Conservation (phyloP, 2,113 vertebrate genomes). For the Gasterosteus aculeatus region DNA sequence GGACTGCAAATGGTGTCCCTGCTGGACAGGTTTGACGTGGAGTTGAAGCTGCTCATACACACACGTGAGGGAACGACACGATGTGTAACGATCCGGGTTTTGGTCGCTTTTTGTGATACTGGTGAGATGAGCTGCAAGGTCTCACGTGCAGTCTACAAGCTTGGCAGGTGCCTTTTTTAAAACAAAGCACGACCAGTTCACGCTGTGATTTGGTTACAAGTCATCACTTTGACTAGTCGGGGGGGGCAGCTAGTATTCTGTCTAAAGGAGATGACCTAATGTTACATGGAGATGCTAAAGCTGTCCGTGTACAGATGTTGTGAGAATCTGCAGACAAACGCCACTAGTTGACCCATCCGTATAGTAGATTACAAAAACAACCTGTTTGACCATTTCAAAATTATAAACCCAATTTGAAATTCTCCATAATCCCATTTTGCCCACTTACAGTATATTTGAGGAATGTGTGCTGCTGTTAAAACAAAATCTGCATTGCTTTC, state of each 20-base stretch:
- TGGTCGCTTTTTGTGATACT: background rate
- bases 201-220: background rate
- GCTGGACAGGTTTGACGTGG: background rate
- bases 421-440: conserved; percentile 15
- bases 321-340: background rate
- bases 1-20: background rate
- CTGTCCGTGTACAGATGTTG: background rate
- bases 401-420: conserved; percentile 12
- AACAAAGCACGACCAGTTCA: background rate
- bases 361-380: background rate
- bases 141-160: background rate
- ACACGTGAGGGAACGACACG: background rate
- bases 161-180: too few species aligned
- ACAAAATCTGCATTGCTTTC: conserved; percentile 37
- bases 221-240: background rate
- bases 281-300: background rate
- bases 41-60: too few species aligned
- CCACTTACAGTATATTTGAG: background rate
- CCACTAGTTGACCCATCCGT: background rate
- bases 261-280: background rate
- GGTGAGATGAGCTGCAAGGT: background rate
- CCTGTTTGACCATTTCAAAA: background rate
- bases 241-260: background rate
- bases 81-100: background rate
- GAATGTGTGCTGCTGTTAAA: conserved; percentile 12